Conservation (phyloP, 2,113 vertebrate species). For the Pardalotus punctatus region DNA sequence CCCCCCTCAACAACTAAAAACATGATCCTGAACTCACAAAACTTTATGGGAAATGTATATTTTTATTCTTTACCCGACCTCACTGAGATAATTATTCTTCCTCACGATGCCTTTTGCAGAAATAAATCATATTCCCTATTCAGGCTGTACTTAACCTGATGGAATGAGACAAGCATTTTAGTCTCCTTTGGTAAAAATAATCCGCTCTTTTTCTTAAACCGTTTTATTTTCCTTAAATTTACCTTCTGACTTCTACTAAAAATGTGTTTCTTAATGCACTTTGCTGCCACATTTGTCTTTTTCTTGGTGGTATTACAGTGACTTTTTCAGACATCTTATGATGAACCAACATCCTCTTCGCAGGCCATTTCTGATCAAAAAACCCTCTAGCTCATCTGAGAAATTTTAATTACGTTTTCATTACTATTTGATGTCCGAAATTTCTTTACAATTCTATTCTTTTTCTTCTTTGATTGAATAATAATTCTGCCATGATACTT, state of each 20-base stretch:
- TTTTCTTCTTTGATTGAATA: neutral
- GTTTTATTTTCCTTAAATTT: neutral
- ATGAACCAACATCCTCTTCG: neutral
- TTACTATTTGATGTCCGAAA: neutral
- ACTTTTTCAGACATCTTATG: neutral
- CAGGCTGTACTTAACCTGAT: neutral
- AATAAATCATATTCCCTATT: neutral
- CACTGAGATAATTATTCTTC: neutral
- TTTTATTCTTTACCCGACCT: neutral
- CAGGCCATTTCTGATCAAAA: neutral
- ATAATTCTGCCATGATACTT: neutral
- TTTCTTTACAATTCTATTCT: neutral
- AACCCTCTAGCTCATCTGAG: neutral
- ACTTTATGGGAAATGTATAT: neutral
- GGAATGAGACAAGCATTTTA: neutral
- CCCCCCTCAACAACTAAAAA: neutral
- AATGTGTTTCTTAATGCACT: neutral
- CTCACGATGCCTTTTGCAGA: neutral
- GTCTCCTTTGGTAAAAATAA: neutral
- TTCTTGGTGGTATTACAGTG: neutral
- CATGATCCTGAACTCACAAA: fast-evolving
- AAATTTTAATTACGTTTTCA: neutral
- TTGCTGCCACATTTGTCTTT: neutral
- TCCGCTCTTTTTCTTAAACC: neutral
- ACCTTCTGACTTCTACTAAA: neutral